Conservation (phyloP, 2,888 invertebrate genomes). For the Thereva unica region DNA sequence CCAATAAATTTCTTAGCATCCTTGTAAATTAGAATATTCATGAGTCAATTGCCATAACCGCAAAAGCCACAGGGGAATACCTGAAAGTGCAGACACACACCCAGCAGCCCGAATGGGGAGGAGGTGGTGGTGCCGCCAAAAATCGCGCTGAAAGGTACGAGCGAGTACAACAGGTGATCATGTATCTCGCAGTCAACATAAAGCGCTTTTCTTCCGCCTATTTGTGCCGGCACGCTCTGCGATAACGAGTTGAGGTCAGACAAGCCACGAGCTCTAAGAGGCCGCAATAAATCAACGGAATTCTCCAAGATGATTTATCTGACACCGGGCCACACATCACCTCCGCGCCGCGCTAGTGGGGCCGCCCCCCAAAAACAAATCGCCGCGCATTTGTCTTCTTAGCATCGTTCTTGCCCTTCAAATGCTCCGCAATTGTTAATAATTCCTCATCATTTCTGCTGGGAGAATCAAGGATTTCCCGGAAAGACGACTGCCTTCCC, state of each 20-base stretch:
- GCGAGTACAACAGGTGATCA: too few relatives aligned
- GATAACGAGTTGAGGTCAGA: too few relatives aligned
- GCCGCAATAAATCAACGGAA: constrained; percentile 12
- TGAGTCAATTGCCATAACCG: constrained; percentile 3
- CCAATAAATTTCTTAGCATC: background rate
- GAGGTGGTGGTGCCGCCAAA: too few relatives aligned
- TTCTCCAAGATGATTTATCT: constrained; percentile 9
- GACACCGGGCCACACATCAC: constrained; percentile 1
- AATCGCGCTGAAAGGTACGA: too few relatives aligned
- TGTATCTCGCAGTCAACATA: too few relatives aligned
- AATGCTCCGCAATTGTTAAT: background rate
- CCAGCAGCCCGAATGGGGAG: too few relatives aligned
- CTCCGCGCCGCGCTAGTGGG: too few relatives aligned
- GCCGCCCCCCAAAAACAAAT: background rate
- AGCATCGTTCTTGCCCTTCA: background rate
- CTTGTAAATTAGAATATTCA: constrained; percentile 13
- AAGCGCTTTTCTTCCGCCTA: too few relatives aligned
- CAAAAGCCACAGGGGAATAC: background rate
- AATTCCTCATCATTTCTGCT: too few relatives aligned
- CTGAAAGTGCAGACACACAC: background rate
- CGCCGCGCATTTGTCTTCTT: background rate
- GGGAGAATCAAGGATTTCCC: too few relatives aligned
- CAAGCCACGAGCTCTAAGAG: too few relatives aligned
- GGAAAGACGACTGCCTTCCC: constrained; percentile 1
- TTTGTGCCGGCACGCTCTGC: too few relatives aligned